phyloP scores from a whole-genome alignment of 2,797 vertebrate species.

The Simalia tracyae region DNA sequence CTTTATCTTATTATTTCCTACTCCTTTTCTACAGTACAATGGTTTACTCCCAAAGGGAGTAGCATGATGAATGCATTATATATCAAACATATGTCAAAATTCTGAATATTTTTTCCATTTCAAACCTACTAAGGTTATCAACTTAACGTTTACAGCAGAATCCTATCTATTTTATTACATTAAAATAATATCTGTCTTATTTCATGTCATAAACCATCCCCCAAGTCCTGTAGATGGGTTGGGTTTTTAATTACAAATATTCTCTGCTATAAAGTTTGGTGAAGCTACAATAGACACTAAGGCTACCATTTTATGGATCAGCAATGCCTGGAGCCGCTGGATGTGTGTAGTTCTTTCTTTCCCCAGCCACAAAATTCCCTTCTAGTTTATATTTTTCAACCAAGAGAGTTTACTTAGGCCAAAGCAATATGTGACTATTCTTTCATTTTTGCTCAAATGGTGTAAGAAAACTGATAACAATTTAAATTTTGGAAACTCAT shows the following conservation, averaged over 20 bases:
- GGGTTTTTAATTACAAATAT: neutral
- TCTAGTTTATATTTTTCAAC: neutral
- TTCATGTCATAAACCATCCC: neutral
- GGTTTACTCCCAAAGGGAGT: neutral
- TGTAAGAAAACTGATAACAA: slow-evolving; percentile 23
- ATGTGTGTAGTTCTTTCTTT: neutral
- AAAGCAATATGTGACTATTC: slow-evolving; percentile 13
- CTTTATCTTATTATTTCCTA: neutral
- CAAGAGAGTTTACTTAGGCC: too few relatives aligned
- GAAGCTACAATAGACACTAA: neutral
- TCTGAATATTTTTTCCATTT: neutral
- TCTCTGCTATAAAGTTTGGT: neutral
- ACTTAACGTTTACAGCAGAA: neutral
- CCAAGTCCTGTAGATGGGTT: neutral
- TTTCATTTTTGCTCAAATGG: slow-evolving; percentile 38
- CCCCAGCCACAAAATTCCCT: neutral
- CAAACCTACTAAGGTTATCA: neutral
- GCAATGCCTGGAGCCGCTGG: neutral
- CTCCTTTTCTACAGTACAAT: neutral
- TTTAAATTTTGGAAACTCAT: slow-evolving; percentile 44
- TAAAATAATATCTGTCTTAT: neutral
- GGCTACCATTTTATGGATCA: neutral
- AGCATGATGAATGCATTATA: neutral
- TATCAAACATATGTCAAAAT: neutral
- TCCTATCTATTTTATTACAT: neutral